A percentile compares a stretch with the other conserved stretches of the same genome.
phyloP scores from a whole-genome alignment of 2,113 vertebrate genomes.

The Oncorhynchus keta region DNA sequence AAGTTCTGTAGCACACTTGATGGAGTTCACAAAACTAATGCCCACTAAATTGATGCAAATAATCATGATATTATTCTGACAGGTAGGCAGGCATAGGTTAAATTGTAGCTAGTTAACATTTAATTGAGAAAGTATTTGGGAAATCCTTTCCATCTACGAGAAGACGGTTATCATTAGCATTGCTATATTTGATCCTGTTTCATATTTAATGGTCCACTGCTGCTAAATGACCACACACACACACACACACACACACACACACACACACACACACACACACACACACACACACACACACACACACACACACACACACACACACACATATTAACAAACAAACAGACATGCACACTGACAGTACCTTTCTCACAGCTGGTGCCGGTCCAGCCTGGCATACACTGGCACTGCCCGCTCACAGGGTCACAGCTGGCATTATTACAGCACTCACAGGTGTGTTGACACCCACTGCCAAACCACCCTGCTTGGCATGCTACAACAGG shows the following conservation, averaged over 20 bases:
- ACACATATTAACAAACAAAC: constrained; percentile 32
- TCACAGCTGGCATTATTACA: constrained; percentile 80
- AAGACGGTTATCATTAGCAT: too few species aligned
- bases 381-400: constrained; percentile 81
- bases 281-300: not conserved
- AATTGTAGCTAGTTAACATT: not conserved
- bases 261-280: not conserved
- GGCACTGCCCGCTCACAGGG: constrained; percentile 78
- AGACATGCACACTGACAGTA: constrained; percentile 38
- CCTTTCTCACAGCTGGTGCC: constrained; percentile 83
- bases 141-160: too few species aligned
- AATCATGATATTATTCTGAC: too few species aligned
- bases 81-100: too few species aligned
- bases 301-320: not conserved
- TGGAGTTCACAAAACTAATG: too few species aligned
- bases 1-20: too few species aligned
- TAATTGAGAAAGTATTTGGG: too few species aligned
- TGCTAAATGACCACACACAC: not conserved
- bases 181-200: too few species aligned
- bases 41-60: too few species aligned
- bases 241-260: not conserved
- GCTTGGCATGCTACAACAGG: constrained; percentile 77
- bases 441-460: constrained; percentile 82
- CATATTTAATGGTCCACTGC: too few species aligned
- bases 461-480: constrained; percentile 78